phyloP scores from a whole-genome alignment of 2,113 vertebrate genomes.

The Mungos mungo region DNA sequence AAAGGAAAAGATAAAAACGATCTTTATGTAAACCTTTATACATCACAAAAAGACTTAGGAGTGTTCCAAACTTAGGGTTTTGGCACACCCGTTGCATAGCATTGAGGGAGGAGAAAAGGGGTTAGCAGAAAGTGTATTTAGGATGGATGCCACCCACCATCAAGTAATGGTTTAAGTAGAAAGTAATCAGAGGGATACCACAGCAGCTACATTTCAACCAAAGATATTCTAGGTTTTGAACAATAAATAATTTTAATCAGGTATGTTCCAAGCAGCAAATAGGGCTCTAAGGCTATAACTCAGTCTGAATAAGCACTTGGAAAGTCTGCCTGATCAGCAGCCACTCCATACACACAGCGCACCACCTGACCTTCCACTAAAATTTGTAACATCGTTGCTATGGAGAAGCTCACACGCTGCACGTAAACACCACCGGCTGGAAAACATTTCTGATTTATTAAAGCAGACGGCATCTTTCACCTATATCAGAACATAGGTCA shows the following conservation, averaged over 20 bases:
- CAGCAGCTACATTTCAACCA: constrained; percentile 79
- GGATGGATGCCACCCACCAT: constrained; percentile 80
- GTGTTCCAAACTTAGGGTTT: constrained; percentile 63
- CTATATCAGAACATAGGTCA: not conserved
- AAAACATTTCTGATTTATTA: constrained; percentile 37
- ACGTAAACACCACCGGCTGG: not conserved
- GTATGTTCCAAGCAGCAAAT: constrained; percentile 70
- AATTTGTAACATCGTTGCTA: not conserved
- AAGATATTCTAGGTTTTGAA: constrained; percentile 81
- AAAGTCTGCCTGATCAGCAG: not conserved
- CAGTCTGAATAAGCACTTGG: not conserved
- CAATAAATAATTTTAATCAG: constrained; percentile 80
- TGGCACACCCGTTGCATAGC: constrained; percentile 69
- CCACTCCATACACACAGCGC: not conserved
- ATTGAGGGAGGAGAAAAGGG: constrained; percentile 63
- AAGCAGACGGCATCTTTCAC: constrained; percentile 27
- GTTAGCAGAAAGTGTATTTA: constrained; percentile 75
- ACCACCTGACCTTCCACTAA: not conserved
- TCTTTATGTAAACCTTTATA: constrained; percentile 70
- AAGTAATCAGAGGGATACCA: constrained; percentile 77
- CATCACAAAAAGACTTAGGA: constrained; percentile 59
- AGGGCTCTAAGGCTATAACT: constrained; percentile 34
- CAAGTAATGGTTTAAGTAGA: constrained; percentile 80
- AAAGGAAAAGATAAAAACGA: constrained; percentile 61
- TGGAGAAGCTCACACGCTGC: not conserved